Base-by-base conservation (phyloP, 2,113 vertebrate genomes). In the Peucedramus taeniatus region DNA sequence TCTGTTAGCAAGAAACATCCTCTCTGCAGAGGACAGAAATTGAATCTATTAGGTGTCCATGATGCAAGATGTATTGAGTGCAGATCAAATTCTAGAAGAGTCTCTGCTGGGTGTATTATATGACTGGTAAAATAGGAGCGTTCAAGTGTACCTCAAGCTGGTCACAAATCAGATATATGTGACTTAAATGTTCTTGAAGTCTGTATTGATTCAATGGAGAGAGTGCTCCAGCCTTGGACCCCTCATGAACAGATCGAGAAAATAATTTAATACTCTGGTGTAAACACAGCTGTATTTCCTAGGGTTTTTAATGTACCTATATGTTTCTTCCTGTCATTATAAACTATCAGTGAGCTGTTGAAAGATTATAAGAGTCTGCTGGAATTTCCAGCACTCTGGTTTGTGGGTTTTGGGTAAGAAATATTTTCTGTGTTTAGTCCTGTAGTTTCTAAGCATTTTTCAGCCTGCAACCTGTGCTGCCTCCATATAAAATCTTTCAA, bases 131-230 rank as follows among this genome's bases (percentile, higher is more conserved):
- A 95, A 75, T 91, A 93, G 82, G 49, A 49, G 28, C 64, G 61
- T 56, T 57, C 26, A 39, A 89, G 68, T 12, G 50, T 63, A 81
- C 50, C 77, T 74, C 78, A 64, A 60, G 57, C 37, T 85, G 49
- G 15, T 79, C 61, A 96, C 63, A 91, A 94, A 93, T 96, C 78
- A 91, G n/a, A 51, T 91, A 57, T 64, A 93, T 87, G 57, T 83
- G 78, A 79, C 74, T 90, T 92, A 83, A 90, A 75, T 57, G 61
- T 45, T 91, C 40, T 60, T 51, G 74, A 69, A 89, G n/a, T 35
- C 66, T 87, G 69, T 94, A 93, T 87, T 68, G 74, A 91, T 96
- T 47, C 87, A 64, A 9, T 30, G 31, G 74, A 83, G 33, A 35
- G 70, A 87, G 27, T 68, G 24, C 45, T 90, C 35, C 75, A 93